Evolutionary conservation across 2,888 invertebrate species (phyloP), one percentile per base, ranked within the genome.

Genomic region (Drosophila dives): DNA sequence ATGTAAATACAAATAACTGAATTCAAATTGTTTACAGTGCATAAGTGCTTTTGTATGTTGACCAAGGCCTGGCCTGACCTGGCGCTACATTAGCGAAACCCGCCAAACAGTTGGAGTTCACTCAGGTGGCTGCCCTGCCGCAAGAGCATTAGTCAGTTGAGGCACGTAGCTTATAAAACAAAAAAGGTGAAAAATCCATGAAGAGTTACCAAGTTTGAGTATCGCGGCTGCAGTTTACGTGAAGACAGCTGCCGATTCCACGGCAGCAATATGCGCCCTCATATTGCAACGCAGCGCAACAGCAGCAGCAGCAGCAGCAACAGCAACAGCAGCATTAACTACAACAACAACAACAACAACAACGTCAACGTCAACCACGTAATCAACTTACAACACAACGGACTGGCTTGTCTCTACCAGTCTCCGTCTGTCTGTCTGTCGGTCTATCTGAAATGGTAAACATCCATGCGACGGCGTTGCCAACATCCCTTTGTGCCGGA

Each of bases 331-430:
- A 60, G 2, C 66, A 54, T 1, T 33, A 49, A 0, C 34, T 60
- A 0, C 64, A 69, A 2, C 59, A 65, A 10, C 53, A 80, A 48
- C 75, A 80, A 34, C 69, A 70, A 60, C 75, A 69, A 33, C 85
- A 82, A 51, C 83, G 61, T 56, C 69, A 81, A 81, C 84, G 75
- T 80, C 90, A 90, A 90, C 89, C 86, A 90, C 90, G 86, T 90
- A 86, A 86, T 86, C 90, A 90, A 86, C 86, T 83, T 84, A 84
- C 85, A 86, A 70, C 80, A 69, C 81, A 74, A 55, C 65, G 64
- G 62, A 48, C 51, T 59, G 55, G 54, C 29, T 54, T 63, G 29
- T 56, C 32, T 55, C 67, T 58, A 55, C 64, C 64, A 38, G 50
- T 65, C 64, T 29, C 29, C 1, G 58, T 54, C 68, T 32, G 26